These are phyloP conservation scores for Athalia rosae DNA, from an alignment of 2,888 invertebrate genomes.

Conservation along the genomic window DNA sequence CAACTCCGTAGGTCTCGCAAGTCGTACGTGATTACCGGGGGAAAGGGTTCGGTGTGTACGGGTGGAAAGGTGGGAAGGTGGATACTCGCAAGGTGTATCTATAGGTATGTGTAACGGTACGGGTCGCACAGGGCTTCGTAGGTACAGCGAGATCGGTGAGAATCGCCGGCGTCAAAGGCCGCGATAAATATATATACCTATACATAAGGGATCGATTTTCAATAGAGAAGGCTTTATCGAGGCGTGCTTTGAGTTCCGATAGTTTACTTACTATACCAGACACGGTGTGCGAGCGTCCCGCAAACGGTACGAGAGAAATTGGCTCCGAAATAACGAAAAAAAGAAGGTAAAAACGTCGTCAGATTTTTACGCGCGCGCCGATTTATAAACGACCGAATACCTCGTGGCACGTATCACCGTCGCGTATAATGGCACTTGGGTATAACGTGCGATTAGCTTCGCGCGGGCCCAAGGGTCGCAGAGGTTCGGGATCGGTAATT, in stretches of 20 bases:
- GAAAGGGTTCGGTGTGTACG: not conserved
- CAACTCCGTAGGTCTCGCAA: not conserved
- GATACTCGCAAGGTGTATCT: no score
- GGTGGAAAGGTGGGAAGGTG: no score
- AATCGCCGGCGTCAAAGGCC: slow-evolving; percentile 16
- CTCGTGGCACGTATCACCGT: no score
- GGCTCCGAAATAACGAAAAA: not conserved
- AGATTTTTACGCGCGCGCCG: no score
- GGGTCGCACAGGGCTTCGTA: no score
- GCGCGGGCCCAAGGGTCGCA: no score
- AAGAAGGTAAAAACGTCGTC: no score
- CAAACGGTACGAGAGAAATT: not conserved
- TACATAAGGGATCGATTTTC: slow-evolving; percentile 34
- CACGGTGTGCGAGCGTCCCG: not conserved
- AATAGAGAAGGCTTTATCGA: slow-evolving; percentile 19
- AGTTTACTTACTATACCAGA: slow-evolving; percentile 29
- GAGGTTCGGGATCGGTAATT: no score
- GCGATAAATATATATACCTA: not conserved
- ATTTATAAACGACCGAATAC: no score
- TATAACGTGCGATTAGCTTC: no score
- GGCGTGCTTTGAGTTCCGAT: slow-evolving; percentile 21
- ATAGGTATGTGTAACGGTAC: no score
- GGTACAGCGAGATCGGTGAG: not conserved
- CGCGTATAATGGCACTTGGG: no score
- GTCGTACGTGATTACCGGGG: not conserved